A percentile compares a stretch with the other conserved stretches of the same genome.
These are phyloP conservation scores for Tanytarsus gracilentus DNA, from an alignment of 2,888 invertebrate genomes.

Conservation along the genomic window DNA sequence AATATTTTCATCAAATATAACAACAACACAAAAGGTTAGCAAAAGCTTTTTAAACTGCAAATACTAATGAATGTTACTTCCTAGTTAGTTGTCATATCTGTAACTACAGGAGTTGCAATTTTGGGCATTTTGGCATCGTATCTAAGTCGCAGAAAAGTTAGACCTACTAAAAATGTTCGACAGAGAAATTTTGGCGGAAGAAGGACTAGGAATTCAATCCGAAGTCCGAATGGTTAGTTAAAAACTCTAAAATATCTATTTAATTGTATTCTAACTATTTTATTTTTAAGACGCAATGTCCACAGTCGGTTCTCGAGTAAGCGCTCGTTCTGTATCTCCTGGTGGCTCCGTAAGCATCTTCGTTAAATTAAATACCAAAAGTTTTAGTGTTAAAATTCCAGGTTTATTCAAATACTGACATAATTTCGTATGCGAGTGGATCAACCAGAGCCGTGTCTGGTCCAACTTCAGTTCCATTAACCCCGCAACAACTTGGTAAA, in stretches of 20 bases:
- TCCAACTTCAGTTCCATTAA: slow-evolving; percentile 56
- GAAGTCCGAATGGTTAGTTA: slow-evolving; percentile 58
- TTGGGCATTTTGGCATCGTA: slow-evolving; percentile 74
- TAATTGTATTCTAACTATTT: slow-evolving; percentile 10
- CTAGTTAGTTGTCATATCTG: slow-evolving; percentile 44
- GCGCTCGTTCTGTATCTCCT: slow-evolving; percentile 50
- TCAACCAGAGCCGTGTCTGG: slow-evolving; percentile 49
- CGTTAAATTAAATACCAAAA: too few relatives aligned
- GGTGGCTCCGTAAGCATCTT: too few relatives aligned
- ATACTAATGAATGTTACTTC: slow-evolving; percentile 9
- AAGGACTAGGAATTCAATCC: slow-evolving; percentile 49
- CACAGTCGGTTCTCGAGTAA: slow-evolving; percentile 57
- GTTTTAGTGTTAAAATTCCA: too few relatives aligned
- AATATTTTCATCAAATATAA: background rate
- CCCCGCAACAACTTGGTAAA: slow-evolving; percentile 81
- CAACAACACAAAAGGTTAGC: slow-evolving; percentile 14
- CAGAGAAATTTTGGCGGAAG: slow-evolving; percentile 45
- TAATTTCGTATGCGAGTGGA: slow-evolving; percentile 58
- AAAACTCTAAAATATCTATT: background rate
- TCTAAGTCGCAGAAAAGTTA: slow-evolving; percentile 60
- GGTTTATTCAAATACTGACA: slow-evolving; percentile 53
- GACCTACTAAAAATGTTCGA: slow-evolving; percentile 51
- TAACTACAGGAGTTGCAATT: slow-evolving; percentile 61
- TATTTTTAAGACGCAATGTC: slow-evolving; percentile 49
- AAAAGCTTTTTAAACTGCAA: background rate